Evolutionary conservation across 2,888 invertebrate genomes (phyloP).

Genomic region (Bugula neritina): DNA sequence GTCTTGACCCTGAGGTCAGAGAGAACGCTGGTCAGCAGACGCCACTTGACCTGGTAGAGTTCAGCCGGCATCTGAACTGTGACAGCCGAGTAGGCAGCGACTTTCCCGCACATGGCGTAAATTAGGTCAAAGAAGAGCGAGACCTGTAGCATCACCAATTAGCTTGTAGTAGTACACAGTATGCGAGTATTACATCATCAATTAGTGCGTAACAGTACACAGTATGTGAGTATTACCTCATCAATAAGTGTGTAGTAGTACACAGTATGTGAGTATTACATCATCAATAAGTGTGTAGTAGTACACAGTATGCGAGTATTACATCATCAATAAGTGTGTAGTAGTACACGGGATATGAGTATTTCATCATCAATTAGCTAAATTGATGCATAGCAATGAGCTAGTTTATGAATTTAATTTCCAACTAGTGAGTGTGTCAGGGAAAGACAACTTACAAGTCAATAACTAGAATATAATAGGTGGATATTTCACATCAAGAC

Average conservation of each 20-base stretch:
- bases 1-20: conserved; percentile 43
- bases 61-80: background rate
- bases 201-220: too few relatives aligned
- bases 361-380: background rate
- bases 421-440: too few relatives aligned
- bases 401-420: too few relatives aligned
- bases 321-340: background rate
- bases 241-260: too few relatives aligned
- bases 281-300: background rate
- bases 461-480: too few relatives aligned
- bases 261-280: too few relatives aligned
- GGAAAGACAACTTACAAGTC: too few relatives aligned
- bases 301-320: too few relatives aligned
- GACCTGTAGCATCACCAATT: conserved; percentile 45
- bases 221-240: background rate
- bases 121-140: conserved; percentile 58
- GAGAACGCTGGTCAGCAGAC: conserved; percentile 48
- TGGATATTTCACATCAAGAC: too few relatives aligned
- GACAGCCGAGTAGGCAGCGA: background rate
- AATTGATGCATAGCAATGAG: too few relatives aligned
- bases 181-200: background rate
- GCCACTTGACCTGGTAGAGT: background rate
- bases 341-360: too few relatives aligned
- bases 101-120: conserved; percentile 51
- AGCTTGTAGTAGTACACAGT: too few relatives aligned